Evolutionary conservation across 2,888 invertebrate species (phyloP).

Genomic region (Aquatica leii): DNA sequence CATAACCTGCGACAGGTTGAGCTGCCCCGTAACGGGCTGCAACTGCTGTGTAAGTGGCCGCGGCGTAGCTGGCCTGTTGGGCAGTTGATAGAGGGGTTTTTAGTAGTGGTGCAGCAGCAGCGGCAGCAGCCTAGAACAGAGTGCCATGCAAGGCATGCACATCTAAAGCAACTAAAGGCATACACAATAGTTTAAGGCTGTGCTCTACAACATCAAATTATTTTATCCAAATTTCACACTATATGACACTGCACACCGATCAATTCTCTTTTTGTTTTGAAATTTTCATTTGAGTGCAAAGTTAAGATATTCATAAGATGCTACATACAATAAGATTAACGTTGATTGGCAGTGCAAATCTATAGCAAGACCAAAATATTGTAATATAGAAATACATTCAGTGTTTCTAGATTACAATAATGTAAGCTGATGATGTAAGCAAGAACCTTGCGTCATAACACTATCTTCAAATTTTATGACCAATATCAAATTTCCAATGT

Average conservation of each 20-base stretch:
- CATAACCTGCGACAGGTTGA: slow-evolving; percentile 77
- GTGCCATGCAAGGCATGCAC: slow-evolving; percentile 59
- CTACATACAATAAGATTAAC: background rate
- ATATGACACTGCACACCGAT: background rate
- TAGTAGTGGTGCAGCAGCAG: slow-evolving; percentile 80
- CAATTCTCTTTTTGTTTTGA: background rate
- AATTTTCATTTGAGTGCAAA: background rate
- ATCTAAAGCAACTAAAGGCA: slow-evolving; percentile 54
- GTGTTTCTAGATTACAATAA: slow-evolving; percentile 18
- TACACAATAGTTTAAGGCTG: slow-evolving; percentile 43
- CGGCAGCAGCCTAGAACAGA: slow-evolving; percentile 68
- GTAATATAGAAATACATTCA: slow-evolving; percentile 1
- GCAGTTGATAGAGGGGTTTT: slow-evolving; percentile 85
- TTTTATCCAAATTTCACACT: background rate
- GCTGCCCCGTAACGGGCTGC: slow-evolving; percentile 84
- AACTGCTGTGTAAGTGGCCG: slow-evolving; percentile 86
- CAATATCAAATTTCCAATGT: background rate
- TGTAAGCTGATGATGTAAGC: slow-evolving; percentile 27
- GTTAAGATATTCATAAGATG: background rate
- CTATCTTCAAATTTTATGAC: slow-evolving; percentile 5
- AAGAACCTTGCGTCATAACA: slow-evolving; percentile 19
- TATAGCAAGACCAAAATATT: background rate
- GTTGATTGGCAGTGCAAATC: slow-evolving; percentile 2
- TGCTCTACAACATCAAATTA: slow-evolving; percentile 38
- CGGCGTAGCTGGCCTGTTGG: slow-evolving; percentile 88